These are phyloP conservation scores for Asobara japonica DNA, from an alignment of 1,140 invertebrate genomes.

Conservation along the genomic window DNA sequence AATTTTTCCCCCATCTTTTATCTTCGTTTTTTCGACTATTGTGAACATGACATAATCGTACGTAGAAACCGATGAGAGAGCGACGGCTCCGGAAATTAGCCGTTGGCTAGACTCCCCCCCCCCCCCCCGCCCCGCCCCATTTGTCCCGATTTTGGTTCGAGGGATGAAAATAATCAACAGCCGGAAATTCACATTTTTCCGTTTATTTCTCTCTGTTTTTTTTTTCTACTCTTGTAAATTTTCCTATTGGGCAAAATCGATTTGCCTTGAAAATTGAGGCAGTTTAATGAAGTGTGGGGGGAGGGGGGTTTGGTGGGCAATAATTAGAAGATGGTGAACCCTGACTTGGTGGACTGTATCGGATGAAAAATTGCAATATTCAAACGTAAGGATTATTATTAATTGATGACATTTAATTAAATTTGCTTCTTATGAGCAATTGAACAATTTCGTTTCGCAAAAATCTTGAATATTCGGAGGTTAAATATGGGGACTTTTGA, in stretches of 20 bases:
- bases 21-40: neutral
- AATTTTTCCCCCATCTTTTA: neutral
- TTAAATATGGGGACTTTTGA: no score
- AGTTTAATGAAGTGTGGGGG: neutral
- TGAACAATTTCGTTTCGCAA: no score
- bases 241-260: neutral
- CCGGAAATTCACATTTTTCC: neutral
- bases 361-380: no score
- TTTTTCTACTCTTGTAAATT: no score
- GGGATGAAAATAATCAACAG: neutral
- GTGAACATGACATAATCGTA: neutral
- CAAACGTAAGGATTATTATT: no score
- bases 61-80: slow-evolving; percentile 1
- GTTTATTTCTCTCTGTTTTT: neutral
- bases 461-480: no score
- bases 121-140: no score
- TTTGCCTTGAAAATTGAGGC: neutral
- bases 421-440: no score
- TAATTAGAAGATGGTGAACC: neutral
- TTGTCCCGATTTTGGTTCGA: neutral
- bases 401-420: no score
- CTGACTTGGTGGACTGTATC: no score
- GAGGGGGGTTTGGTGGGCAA: neutral
- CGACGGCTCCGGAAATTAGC: neutral
- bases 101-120: neutral